phyloP scores from a whole-genome alignment of 2,113 vertebrate species.

The Mesocricetus auratus region DNA sequence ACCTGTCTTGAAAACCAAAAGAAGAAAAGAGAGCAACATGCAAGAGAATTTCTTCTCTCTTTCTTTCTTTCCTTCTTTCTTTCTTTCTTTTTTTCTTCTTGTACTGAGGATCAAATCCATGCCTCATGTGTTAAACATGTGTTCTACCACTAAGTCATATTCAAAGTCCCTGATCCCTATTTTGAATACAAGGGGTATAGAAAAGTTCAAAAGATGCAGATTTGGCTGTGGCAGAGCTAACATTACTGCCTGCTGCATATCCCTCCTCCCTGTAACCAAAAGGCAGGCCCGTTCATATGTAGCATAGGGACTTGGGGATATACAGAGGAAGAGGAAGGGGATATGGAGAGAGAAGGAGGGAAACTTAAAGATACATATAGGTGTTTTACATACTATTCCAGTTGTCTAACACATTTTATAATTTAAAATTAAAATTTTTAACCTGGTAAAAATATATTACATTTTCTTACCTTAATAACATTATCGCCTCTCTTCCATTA shows the following conservation, averaged over 20 bases:
- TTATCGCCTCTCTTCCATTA: conserved; percentile 33
- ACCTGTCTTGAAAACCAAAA: neutral
- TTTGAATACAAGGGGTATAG: neutral
- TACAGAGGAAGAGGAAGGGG: neutral
- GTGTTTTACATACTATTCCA: neutral
- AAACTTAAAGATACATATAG: neutral
- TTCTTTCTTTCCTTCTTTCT: neutral
- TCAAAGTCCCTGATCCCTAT: neutral
- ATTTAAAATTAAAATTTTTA: conserved; percentile 58
- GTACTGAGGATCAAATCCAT: neutral
- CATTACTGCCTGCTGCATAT: neutral
- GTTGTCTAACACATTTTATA: conserved; percentile 50
- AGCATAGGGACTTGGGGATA: no score
- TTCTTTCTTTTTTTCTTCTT: neutral
- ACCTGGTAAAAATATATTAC: conserved; percentile 49
- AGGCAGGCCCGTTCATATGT: neutral
- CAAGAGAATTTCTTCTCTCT: neutral
- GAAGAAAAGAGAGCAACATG: neutral
- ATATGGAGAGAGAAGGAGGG: neutral
- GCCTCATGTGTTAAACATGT: neutral
- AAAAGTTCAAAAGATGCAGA: neutral
- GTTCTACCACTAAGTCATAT: neutral
- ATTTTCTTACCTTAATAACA: conserved; percentile 23
- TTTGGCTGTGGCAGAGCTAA: neutral
- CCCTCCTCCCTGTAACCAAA: neutral